Evolutionary conservation across 2,888 invertebrate genomes (phyloP), one percentile per base, ranked within the genome.

Genomic region (Drymonia ruficornis): DNA sequence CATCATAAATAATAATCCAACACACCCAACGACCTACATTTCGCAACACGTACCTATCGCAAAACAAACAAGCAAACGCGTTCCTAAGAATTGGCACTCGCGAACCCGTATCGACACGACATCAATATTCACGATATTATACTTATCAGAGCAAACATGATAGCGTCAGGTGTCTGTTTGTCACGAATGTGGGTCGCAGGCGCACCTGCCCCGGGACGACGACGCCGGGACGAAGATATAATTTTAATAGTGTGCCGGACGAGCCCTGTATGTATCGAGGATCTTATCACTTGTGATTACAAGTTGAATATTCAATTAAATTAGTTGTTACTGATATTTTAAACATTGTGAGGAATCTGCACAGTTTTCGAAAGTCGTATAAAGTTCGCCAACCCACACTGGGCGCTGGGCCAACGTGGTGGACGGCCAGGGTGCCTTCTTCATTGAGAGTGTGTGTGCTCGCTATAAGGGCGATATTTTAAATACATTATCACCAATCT

Each of bases 41-140:
- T 49, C 63, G 46, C 55, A 50, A 56, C 59, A 18, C 52, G n/a
- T n/a, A 29, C 1, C 6, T 72, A 72, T 72, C 76, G 40, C 51
- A 72, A 63, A 63, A 57, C 66, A 80, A 83, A 83, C 68, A 81
- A 63, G 61, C 44, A 69, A 67, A 70, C 68, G 70, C 63, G 57
- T 72, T 65, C 72, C 69, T 71, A 78, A 76, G 77, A 80, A 80
- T 80, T 77, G 59, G 78, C 78, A 51, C 55, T 50, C 63, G 73
- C 83, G 70, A 82, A 81, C 78, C 80, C 78, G 74, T 69, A 65
- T 49, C 52, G 48, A 45, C 52, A 72, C 52, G 48, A 45, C 52
- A 72, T 74, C 70, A 70, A 71, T 72, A 72, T 72, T 70, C 72
- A 72, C 60, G 63, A 65, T 72, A 65, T 63, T 65, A 59, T 34